Evolutionary conservation across 1,140 invertebrate species (phyloP).

Genomic region (Bombus turneri): DNA sequence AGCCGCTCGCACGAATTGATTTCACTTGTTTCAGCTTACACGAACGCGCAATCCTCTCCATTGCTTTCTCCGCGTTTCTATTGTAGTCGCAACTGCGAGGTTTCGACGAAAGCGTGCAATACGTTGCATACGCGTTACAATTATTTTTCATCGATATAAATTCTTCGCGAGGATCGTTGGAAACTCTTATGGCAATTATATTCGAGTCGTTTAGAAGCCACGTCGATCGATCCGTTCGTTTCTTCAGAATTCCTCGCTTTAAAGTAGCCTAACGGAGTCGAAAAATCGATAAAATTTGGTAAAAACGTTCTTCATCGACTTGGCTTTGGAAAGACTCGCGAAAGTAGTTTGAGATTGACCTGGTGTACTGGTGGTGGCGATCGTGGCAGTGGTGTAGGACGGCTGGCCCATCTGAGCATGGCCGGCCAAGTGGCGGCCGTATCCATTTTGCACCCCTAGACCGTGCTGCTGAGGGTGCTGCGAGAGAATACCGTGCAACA

Average conservation of each 20-base stretch:
- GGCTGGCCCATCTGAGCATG: slow-evolving; percentile 78
- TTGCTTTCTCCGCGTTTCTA: slow-evolving; percentile 45
- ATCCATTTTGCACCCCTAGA: slow-evolving; percentile 76
- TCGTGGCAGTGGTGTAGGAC: slow-evolving; percentile 79
- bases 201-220: not conserved
- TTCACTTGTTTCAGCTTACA: not conserved
- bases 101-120: slow-evolving; percentile 6
- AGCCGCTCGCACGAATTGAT: not conserved
- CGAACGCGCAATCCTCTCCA: slow-evolving; percentile 3
- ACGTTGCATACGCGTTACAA: not conserved
- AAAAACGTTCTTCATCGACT: no score
- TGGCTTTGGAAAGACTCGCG: no score
- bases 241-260: no score
- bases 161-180: not conserved
- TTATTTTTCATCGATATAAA: not conserved
- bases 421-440: slow-evolving; percentile 77
- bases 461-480: slow-evolving; percentile 82
- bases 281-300: no score
- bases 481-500: slow-evolving; percentile 85
- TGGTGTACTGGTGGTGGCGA: slow-evolving; percentile 80
- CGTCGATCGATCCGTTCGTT: no score
- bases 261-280: accelerated
- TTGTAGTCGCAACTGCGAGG: not conserved
- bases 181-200: not conserved
- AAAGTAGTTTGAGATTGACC: slow-evolving; percentile 63